Conservation (phyloP, 2,797 vertebrate genomes). For the Hyperoplus lanceolatus region DNA sequence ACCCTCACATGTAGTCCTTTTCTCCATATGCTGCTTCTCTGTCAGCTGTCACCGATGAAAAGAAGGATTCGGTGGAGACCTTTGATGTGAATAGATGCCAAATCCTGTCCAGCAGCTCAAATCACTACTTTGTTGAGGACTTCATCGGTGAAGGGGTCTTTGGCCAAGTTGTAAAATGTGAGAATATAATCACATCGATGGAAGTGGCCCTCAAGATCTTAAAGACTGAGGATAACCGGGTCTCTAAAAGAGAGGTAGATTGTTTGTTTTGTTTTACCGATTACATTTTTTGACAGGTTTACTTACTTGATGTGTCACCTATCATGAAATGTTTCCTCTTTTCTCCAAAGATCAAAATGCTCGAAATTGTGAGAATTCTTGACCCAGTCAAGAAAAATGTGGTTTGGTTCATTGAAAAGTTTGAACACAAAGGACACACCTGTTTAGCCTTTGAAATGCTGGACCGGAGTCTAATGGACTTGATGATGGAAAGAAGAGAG, state of each 20-base stretch:
- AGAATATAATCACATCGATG: background rate
- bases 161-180: background rate
- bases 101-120: background rate
- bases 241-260: background rate
- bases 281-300: background rate
- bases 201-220: background rate
- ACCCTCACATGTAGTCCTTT: background rate
- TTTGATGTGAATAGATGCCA: background rate
- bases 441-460: constrained; percentile 8
- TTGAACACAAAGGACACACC: background rate
- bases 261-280: background rate
- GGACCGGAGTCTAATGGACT: background rate
- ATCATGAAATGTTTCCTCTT: background rate
- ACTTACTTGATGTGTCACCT: background rate
- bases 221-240: fast-evolving
- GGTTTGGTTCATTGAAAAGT: background rate
- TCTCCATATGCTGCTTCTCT: background rate
- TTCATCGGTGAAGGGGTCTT: background rate
- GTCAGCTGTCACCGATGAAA: background rate
- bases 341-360: constrained; percentile 1
- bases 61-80: background rate
- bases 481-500: background rate
- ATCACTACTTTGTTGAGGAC: background rate
- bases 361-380: background rate
- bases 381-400: background rate